Percentiles rank a stretch among this genome's conserved stretches.
These are phyloP conservation scores for Prosopocoilus inquinatus DNA, from an alignment of 2,888 invertebrate genomes.

Conservation along the genomic window DNA sequence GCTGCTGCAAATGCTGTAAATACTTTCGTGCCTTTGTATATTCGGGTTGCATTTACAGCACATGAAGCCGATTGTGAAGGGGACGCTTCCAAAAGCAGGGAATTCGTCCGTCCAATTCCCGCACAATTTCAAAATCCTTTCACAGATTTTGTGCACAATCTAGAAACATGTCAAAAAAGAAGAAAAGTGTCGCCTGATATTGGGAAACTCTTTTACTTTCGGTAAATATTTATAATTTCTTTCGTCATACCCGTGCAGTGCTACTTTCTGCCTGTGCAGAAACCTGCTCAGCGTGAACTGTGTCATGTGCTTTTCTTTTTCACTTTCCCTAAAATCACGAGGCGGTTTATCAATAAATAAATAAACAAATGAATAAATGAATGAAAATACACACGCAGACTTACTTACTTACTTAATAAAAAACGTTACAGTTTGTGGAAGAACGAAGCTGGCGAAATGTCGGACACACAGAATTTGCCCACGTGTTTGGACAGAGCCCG, in stretches of 20 bases:
- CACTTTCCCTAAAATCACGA: slow-evolving; percentile 44
- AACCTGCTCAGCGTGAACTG: slow-evolving; percentile 71
- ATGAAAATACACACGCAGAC: not conserved
- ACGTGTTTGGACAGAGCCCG: slow-evolving; percentile 78
- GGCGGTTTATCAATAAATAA: not conserved
- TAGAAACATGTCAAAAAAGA: slow-evolving; percentile 43
- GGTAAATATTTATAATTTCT: slow-evolving; percentile 73
- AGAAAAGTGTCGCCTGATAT: not conserved
- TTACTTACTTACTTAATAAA: slow-evolving; percentile 61
- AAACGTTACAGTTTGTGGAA: slow-evolving; percentile 73
- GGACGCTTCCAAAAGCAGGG: slow-evolving; percentile 52
- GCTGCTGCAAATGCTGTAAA: slow-evolving; percentile 40
- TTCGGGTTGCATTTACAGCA: slow-evolving; percentile 37
- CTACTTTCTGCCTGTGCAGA: slow-evolving; percentile 67
- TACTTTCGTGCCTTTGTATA: slow-evolving; percentile 41
- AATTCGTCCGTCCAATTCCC: slow-evolving; percentile 62
- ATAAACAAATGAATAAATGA: too few species aligned
- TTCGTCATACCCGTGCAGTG: slow-evolving; percentile 77
- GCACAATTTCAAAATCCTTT: slow-evolving; percentile 70
- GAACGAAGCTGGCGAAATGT: slow-evolving; percentile 77
- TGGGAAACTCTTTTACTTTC: slow-evolving; percentile 57
- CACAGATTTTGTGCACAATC: slow-evolving; percentile 77
- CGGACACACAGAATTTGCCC: slow-evolving; percentile 79
- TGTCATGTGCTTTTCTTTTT: slow-evolving; percentile 50
- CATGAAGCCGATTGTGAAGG: slow-evolving; percentile 62